Conservation (phyloP, 2,888 invertebrate species). For the Nycteola revayana region DNA sequence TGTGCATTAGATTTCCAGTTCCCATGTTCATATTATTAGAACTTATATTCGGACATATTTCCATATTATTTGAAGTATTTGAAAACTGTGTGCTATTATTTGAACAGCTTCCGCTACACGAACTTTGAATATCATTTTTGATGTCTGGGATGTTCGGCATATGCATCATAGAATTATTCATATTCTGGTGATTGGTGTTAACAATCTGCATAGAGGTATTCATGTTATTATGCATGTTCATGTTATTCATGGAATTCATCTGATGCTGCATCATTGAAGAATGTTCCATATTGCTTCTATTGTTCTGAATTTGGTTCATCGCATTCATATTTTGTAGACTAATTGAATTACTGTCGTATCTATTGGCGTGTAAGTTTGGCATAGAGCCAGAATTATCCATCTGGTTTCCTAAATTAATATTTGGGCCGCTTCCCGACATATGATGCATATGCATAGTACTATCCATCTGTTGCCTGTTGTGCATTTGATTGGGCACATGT, state of each 20-base stretch:
- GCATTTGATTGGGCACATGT: conserved; percentile 70
- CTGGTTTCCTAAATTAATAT: conserved; percentile 61
- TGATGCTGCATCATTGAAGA: conserved; percentile 71
- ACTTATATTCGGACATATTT: conserved; percentile 67
- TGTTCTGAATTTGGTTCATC: conserved; percentile 70
- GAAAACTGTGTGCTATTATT: conserved; percentile 62
- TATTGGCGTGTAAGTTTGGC: conserved; percentile 61
- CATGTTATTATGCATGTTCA: conserved; percentile 67
- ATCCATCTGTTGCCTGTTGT: conserved; percentile 68
- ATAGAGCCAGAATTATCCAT: conserved; percentile 61
- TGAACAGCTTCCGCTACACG: conserved; percentile 71
- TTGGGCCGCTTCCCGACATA: conserved; percentile 57
- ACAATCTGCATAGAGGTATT: conserved; percentile 67
- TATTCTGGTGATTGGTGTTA: conserved; percentile 61
- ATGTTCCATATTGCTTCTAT: conserved; percentile 68
- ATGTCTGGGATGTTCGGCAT: conserved; percentile 73
- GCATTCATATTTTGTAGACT: conserved; percentile 66
- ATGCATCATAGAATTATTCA: conserved; percentile 69
- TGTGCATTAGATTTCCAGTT: conserved; percentile 65
- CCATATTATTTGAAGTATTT: conserved; percentile 63
- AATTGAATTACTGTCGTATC: conserved; percentile 68
- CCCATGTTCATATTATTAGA: conserved; percentile 60
- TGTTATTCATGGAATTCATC: conserved; percentile 65
- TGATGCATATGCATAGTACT: conserved; percentile 74
- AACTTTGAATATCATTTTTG: conserved; percentile 72